Evolutionary conservation across 2,888 invertebrate genomes (phyloP), one percentile per base, ranked within the genome.

Genomic region (Caenorhabditis drosophilae): DNA sequence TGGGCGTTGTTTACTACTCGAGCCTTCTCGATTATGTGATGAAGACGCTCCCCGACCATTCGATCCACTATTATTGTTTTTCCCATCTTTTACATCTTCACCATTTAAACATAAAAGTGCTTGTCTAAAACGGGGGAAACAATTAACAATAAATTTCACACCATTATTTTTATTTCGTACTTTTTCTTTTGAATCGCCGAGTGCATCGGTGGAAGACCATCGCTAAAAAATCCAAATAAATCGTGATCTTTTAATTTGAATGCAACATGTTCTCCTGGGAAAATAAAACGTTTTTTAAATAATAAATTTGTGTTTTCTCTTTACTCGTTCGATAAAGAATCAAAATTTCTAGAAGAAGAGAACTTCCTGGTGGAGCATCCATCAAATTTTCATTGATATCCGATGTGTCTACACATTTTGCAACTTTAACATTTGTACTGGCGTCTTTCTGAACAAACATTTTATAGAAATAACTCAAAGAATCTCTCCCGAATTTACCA

Each of bases 211-310:
- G 58, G 50, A 6, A 50, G 11, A 12, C 54, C 57, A 23, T 54
- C 54, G 12, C 54, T 35, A 18, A 64, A 34, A 18, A 64, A 58
- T 12, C 64, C 64, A 9, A 53, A 25, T 16, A 64, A 22, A n/a
- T 55, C 58, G 16, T 31, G 23, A 20, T 52, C 64, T 36, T 64
- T 64, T 12, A 54, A 25, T 15, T 47, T 38, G 35, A 58, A 64
- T 15, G 58, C 50, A 4, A 58, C 12, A 15, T 47, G 34, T 20
- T 47, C 22, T 11, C 9, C 47, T 47, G n/a, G n/a, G 25, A 18
- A 45, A 45, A n/a, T 41, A 9, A 41, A 38, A 11, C n/a, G 7
- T 38, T 12, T n/a, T n/a, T 38, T 38, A n/a, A 38, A 38, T 6
- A 38, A 11, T 38, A 38, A 38, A 7, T 6, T 31, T 6, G 31